Percentiles rank a stretch among this genome's conserved stretches.
phyloP scores from a whole-genome alignment of 2,888 invertebrate species.

The Nomada goodeniana region DNA sequence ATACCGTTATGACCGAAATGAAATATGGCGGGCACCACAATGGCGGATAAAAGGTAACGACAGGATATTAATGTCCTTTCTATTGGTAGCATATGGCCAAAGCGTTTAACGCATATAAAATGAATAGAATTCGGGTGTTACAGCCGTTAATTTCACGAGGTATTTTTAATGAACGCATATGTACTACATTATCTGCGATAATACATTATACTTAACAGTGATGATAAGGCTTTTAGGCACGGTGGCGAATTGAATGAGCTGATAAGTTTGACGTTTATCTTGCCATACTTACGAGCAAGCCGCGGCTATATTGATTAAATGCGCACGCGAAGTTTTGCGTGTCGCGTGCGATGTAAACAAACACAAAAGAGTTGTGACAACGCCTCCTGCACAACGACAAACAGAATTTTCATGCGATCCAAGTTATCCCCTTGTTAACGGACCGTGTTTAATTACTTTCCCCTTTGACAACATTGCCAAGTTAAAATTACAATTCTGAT shows the following conservation, averaged over 20 bases:
- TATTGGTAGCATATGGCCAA: no score
- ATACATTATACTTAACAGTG: background rate
- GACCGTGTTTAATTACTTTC: slow-evolving; percentile 38
- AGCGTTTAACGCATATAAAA: background rate
- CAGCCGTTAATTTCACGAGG: no score
- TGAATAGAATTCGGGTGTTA: no score
- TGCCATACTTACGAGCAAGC: slow-evolving; percentile 7
- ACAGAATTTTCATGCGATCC: slow-evolving; percentile 51
- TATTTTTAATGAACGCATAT: background rate
- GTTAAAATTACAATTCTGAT: background rate
- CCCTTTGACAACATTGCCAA: slow-evolving; percentile 1
- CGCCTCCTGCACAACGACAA: slow-evolving; percentile 24
- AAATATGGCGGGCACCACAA: background rate
- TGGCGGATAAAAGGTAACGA: background rate
- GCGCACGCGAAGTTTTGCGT: slow-evolving; percentile 36
- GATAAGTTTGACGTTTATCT: slow-evolving; percentile 7
- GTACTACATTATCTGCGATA: background rate
- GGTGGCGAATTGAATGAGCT: slow-evolving; percentile 2
- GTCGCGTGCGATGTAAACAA: slow-evolving; percentile 64
- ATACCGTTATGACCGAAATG: background rate
- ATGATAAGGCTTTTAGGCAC: slow-evolving; percentile 4
- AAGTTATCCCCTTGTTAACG: slow-evolving; percentile 23
- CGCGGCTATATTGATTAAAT: slow-evolving; percentile 48
- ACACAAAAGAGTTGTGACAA: slow-evolving; percentile 48
- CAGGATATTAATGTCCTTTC: background rate